Evolutionary conservation across 2,888 invertebrate genomes (phyloP).

Genomic region (Cephus runcator): DNA sequence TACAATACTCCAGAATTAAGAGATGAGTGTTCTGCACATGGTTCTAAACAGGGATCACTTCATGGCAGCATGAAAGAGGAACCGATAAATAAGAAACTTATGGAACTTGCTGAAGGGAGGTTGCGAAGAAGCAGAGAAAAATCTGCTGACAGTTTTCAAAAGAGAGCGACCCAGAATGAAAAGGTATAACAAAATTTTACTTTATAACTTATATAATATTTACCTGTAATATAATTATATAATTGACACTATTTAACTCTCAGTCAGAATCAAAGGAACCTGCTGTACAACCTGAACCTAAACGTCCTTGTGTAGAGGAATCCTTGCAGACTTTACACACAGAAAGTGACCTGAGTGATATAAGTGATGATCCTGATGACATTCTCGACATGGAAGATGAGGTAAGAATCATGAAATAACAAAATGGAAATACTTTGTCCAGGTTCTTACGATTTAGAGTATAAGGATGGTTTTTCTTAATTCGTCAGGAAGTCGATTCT

Average conservation of each 20-base stretch:
- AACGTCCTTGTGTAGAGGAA: constrained; percentile 61
- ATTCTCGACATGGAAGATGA: constrained; percentile 83
- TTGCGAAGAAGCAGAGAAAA: constrained; percentile 58
- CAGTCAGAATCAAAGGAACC: constrained; percentile 66
- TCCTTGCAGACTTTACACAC: constrained; percentile 68
- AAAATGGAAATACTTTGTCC: neutral
- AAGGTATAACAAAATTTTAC: constrained; percentile 16
- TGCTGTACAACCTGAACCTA: constrained; percentile 46
- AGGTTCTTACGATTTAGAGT: neutral
- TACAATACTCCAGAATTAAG: constrained; percentile 55
- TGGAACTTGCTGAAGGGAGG: constrained; percentile 61
- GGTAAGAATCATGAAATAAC: constrained; percentile 18
- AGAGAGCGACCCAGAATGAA: constrained; percentile 40
- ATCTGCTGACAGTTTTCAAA: constrained; percentile 55
- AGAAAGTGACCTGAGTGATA: constrained; percentile 84
- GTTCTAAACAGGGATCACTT: constrained; percentile 54
- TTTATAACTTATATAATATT: neutral
- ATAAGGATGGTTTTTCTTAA: neutral
- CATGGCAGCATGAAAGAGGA: constrained; percentile 64
- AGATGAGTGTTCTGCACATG: constrained; percentile 51
- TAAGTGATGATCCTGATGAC: constrained; percentile 90
- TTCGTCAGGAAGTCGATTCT: constrained; percentile 33
- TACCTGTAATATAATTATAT: neutral
- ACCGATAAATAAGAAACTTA: constrained; percentile 61
- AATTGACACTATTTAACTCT: neutral